Base-by-base conservation (phyloP, 2,888 invertebrate species). In the Sarcophaga variegata region DNA sequence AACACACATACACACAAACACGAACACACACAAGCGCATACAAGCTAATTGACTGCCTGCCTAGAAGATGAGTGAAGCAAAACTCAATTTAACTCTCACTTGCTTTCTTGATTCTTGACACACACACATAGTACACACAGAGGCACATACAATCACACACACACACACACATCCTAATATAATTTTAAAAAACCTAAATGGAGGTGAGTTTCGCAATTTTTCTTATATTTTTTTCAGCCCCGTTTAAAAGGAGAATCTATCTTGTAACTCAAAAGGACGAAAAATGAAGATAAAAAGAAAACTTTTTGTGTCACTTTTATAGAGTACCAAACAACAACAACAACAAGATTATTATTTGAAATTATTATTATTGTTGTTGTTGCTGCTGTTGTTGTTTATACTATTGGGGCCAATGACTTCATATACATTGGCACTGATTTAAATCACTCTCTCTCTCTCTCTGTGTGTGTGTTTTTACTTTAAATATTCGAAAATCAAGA, bases 401-500 rank as follows among this genome's bases (percentile, higher is more conserved):
- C 14, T 54, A 54, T 17, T 54, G 54, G 54, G 54, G 17, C 54
- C 54, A 54, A 54, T 54, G 54, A 17, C 54, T 54, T 54, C 17
- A 54, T 54, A 54, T 17, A 54, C 17, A 12, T 54, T 54, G 5
- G 2, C 54, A 54, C 5, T 54, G 54, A 54, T 54, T 54, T 54
- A 54, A 54, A 54, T 54, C 14, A 8, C 37, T 37, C 3, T 37
- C 3, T 45, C 14, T 27, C 12, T 10, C 37, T 37, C 2, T 37
- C 3, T 66, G 10, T 27, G n/a, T 66, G n/a, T n/a, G 37, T 66
- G 10, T 37, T 14, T 10, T 4, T 67, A 45, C 6, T 25, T 20
- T 45, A 45, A 67, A 45, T 49, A 49, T 49, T 54, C 14, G 20
- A 6, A 67, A 66, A 67, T 78, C 69, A 27, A 60, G 59, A 47